Base-by-base conservation (phyloP, 2,888 invertebrate species). In the Volucella inflata region DNA sequence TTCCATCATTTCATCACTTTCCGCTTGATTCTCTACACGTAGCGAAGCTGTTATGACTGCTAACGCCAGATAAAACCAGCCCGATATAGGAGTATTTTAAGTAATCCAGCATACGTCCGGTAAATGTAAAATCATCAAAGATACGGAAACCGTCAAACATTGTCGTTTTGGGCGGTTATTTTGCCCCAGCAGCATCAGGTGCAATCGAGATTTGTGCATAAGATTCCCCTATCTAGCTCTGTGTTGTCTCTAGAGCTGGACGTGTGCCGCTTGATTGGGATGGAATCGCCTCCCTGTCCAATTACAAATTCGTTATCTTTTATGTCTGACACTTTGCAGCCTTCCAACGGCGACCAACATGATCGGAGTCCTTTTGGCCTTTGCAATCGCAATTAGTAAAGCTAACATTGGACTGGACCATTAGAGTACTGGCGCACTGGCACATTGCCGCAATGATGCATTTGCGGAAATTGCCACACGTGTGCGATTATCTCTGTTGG, bases 251-350 rank as follows among this genome's bases (percentile, higher is more conserved):
- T 16, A 6, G 30, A 12, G 40, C 16, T 16, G 59, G 50, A 40
- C 76, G 65, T 67, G 83, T 72, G 64, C 78, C 64, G 51, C 57
- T 67, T 42, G 55, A 62, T 68, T n/a, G 44, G 12, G 17, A 17
- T 36, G 16, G 55, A 51, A 68, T 36, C 51, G 46, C 46, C 62
- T 50, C 9, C 8, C 14, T 51, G 42, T 79, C 74, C 70, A 84
- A 84, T 84, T 84, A 70, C 48, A 75, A 84, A 75, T 80, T 71
- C 59, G 68, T 75, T 84, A 75, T 79, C 79, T 79, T 65, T 79
- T 30, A 55, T 65, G 84, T 70, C 80, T 42, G 84, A 75, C 70
- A 79, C 83, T 62, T 75, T 57, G 65, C 44, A 10, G 53, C 55
- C 53, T 14, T 12, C 14, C 46, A 30, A 30, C 30, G 30, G 30